Conservation (phyloP, 2,888 invertebrate genomes). For the Harmothoe impar region DNA sequence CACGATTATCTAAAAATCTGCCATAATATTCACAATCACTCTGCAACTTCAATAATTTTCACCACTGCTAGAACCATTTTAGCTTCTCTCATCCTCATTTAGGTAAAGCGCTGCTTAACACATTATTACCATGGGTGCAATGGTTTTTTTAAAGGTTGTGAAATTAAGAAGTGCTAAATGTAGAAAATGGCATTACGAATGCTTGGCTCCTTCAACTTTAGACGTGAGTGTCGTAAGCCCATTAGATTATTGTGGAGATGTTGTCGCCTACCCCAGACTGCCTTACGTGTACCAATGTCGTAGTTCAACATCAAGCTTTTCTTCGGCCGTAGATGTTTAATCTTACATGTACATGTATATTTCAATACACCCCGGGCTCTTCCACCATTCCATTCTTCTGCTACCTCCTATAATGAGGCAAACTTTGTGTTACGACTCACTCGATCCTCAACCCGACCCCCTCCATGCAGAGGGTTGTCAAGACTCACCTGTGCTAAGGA, state of each 20-base stretch:
- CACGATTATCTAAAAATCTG: neutral
- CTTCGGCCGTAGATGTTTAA: neutral
- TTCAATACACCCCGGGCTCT: neutral
- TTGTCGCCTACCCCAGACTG: slow-evolving; percentile 5
- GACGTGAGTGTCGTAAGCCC: slow-evolving; percentile 8
- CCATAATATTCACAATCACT: too few species aligned
- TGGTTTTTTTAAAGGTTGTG: neutral
- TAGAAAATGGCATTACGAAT: neutral
- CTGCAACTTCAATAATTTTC: neutral
- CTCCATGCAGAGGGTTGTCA: neutral
- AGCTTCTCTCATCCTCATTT: neutral
- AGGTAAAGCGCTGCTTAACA: neutral
- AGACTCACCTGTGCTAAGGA: neutral
- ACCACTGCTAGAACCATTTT: neutral
- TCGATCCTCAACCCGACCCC: neutral
- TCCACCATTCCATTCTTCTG: neutral
- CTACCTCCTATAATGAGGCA: neutral
- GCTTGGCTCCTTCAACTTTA: neutral
- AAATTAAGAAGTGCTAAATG: slow-evolving; percentile 16
- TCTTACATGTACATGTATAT: slow-evolving; percentile 16
- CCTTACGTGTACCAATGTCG: neutral
- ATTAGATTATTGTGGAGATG: neutral
- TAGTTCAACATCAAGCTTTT: neutral
- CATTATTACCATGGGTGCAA: slow-evolving; percentile 1
- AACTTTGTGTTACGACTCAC: neutral